These are phyloP conservation scores for Lepus europaeus DNA, from an alignment of 2,113 vertebrate genomes.

Conservation along the genomic window DNA sequence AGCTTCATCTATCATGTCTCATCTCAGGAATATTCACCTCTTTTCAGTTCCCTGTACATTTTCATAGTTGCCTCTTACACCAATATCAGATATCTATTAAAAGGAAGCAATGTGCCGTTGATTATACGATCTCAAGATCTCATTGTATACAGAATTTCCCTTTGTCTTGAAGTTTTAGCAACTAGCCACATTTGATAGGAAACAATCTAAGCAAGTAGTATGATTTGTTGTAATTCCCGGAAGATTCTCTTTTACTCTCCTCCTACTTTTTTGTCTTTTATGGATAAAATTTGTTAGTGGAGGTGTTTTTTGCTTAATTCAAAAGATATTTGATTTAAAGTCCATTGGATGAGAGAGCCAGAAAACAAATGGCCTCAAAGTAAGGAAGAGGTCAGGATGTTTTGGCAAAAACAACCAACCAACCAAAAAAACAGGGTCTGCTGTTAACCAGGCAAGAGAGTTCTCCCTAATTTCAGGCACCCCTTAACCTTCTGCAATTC, in stretches of 20 bases:
- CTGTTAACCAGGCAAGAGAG: neutral
- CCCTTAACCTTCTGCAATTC: neutral
- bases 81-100: neutral
- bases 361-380: neutral
- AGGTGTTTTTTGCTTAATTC: neutral
- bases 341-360: neutral
- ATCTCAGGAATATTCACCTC: neutral
- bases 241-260: neutral
- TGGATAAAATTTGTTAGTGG: slow-evolving; percentile 1
- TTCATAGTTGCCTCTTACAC: neutral
- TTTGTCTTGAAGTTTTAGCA: neutral
- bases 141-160: neutral
- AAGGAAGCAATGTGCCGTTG: neutral
- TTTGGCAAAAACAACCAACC: neutral
- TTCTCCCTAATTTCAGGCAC: neutral
- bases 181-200: neutral
- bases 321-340: neutral
- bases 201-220: neutral
- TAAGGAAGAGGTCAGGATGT: neutral
- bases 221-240: neutral
- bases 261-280: neutral
- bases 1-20: neutral
- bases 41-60: neutral
- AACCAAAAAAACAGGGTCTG: neutral
- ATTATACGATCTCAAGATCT: neutral